These are phyloP conservation scores for Corythaeola cristata DNA, from an alignment of 2,113 vertebrate genomes.

Conservation along the genomic window DNA sequence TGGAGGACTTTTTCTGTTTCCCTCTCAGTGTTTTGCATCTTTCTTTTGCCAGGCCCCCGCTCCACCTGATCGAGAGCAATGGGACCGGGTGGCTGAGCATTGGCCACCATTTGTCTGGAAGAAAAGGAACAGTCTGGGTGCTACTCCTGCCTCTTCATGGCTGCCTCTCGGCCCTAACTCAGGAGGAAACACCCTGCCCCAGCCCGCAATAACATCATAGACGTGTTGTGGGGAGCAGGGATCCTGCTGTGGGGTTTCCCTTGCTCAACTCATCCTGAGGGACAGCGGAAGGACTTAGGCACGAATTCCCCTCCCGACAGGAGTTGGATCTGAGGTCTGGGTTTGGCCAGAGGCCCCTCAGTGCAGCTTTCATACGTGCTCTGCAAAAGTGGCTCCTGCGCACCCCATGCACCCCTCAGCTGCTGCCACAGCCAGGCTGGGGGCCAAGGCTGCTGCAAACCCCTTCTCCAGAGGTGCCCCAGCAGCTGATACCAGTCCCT, in stretches of 20 bases:
- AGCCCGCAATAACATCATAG: background rate
- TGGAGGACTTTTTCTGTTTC: background rate
- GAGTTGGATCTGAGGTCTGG: background rate
- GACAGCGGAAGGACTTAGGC: background rate
- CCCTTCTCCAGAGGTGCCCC: background rate
- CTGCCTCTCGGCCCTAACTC: background rate
- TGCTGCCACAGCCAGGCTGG: background rate
- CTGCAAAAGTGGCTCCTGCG: background rate
- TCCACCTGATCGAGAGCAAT: background rate
- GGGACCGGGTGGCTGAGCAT: background rate
- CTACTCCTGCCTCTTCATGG: background rate
- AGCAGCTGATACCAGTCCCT: background rate
- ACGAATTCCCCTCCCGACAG: rapidly evolving
- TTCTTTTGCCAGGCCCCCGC: background rate
- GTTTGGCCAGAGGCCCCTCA: background rate
- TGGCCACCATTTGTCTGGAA: background rate
- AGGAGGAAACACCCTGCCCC: background rate
- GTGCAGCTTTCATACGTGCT: background rate
- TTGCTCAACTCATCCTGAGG: background rate
- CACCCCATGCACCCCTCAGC: background rate
- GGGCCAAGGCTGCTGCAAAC: background rate
- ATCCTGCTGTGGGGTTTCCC: background rate
- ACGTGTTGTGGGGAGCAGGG: background rate
- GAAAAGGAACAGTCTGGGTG: background rate
- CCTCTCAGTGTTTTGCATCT: background rate